Evolutionary conservation across 2,888 invertebrate genomes (phyloP).

Genomic region (Agrotis segetum): DNA sequence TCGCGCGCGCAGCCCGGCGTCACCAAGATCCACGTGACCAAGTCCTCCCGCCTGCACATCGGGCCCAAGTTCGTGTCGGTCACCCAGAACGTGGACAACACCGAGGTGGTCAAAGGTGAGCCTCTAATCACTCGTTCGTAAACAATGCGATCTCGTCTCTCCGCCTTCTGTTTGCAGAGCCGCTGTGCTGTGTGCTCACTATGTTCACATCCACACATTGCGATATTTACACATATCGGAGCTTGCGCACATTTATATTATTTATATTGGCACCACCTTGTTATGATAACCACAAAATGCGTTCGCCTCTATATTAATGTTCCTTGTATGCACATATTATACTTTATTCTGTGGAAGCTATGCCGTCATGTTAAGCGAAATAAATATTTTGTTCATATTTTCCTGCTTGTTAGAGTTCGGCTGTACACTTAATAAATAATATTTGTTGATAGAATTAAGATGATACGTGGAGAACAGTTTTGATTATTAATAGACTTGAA

Average conservation of each 20-base stretch:
- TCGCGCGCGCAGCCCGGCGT: slow-evolving; percentile 70
- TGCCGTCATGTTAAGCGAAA: slow-evolving; percentile 55
- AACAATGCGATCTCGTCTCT: slow-evolving; percentile 55
- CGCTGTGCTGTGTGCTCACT: slow-evolving; percentile 15
- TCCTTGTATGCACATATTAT: slow-evolving; percentile 33
- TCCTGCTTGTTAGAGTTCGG: slow-evolving; percentile 47
- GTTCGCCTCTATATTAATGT: slow-evolving; percentile 19
- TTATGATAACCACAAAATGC: slow-evolving; percentile 54
- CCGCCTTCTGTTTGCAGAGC: slow-evolving; percentile 29
- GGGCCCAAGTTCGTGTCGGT: slow-evolving; percentile 84
- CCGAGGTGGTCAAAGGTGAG: slow-evolving; percentile 86
- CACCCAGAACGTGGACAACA: slow-evolving; percentile 83
- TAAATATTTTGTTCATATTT: slow-evolving; percentile 57
- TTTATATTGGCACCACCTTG: slow-evolving; percentile 47
- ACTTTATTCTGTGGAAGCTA: slow-evolving; percentile 44
- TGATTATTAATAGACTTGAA: slow-evolving; percentile 9
- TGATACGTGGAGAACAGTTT: slow-evolving; percentile 33
- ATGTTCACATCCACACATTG: slow-evolving; percentile 40
- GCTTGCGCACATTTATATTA: slow-evolving; percentile 58
- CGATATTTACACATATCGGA: slow-evolving; percentile 52
- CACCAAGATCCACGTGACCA: slow-evolving; percentile 78
- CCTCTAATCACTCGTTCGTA: slow-evolving; percentile 45
- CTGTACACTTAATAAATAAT: slow-evolving; percentile 7
- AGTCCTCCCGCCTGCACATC: slow-evolving; percentile 81
- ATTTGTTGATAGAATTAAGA: slow-evolving; percentile 42